Percentiles rank a stretch among this genome's conserved stretches.
phyloP scores from a whole-genome alignment of 2,113 vertebrate species.

The Bettongia penicillata region DNA sequence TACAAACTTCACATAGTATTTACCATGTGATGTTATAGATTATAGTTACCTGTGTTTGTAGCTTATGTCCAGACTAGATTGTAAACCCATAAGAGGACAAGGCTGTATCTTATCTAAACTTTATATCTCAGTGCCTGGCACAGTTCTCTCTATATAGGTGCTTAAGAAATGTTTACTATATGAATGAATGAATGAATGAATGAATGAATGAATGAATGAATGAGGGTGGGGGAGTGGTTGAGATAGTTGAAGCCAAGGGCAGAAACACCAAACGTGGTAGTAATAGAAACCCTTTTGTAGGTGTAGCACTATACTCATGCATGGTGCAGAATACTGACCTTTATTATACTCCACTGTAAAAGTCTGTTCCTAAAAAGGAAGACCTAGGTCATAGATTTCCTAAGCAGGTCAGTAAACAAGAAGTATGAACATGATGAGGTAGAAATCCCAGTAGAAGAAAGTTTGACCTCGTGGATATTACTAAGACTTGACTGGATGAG shows the following conservation, averaged over 20 bases:
- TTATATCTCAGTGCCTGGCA: neutral
- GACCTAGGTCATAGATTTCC: neutral
- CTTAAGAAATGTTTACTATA: neutral
- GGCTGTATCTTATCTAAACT: neutral
- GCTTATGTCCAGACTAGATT: neutral
- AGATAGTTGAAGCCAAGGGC: neutral
- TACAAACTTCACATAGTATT: neutral
- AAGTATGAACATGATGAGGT: neutral
- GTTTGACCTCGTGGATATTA: neutral
- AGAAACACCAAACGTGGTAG: neutral
- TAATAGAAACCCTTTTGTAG: neutral
- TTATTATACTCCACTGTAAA: neutral
- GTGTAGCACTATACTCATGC: neutral
- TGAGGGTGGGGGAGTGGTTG: too few species aligned
- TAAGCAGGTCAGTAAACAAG: neutral
- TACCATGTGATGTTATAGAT: neutral
- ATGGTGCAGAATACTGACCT: neutral
- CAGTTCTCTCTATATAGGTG: neutral
- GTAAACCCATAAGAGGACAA: neutral
- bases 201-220: neutral
- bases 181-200: neutral
- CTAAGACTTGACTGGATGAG: neutral
- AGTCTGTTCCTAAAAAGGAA: neutral
- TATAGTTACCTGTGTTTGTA: neutral
- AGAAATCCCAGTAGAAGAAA: neutral